Base-by-base conservation (phyloP, 2,797 vertebrate genomes). In the Balearica regulorum region DNA sequence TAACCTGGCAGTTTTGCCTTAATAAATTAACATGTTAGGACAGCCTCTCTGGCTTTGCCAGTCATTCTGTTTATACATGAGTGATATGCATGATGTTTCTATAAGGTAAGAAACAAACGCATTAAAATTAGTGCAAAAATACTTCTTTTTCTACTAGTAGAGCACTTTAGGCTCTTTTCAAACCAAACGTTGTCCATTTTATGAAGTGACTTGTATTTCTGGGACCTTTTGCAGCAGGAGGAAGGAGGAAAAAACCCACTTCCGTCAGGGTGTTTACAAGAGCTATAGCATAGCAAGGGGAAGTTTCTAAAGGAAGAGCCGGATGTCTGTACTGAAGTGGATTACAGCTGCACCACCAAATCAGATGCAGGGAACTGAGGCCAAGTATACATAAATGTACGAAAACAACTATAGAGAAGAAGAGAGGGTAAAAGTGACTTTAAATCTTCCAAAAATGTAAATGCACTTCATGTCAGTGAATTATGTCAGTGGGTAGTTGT, bases 221-320 rank as follows among this genome's bases (percentile, higher is more conserved):
- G 61, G 72, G 77, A 89, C 86, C 15, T 92, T 64, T 90, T 81
- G 68, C 86, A 95, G 83, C 73, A 91, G 85, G 66, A 89, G 60
- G 80, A 91, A 90, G 91, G 41, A 93, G 95, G 85, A 82, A 97
- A 97, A 95, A 87, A 64, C 1, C 19, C 87, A 80, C 94, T 96
- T 97, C 96, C 83, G 26, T 55, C 77, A 13, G 83, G 83, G 89
- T 44, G 10, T 92, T 96, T 68, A 88, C 93, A 72, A 92, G 92
- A 95, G 80, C 81, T 95, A 93, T 70, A 95, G 88, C 49, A 86
- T 89, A 65, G 88, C 93, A 90, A 90, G 87, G 91, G 96, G 96
- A 97, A 96, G 95, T 96, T 95, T 93, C 96, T 93, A 49, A 84
- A 94, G 94, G 96, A 97, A 96, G 93, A 95, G 78, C 81, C 81